Evolutionary conservation across 1,140 invertebrate species (phyloP), one percentile per base, ranked within the genome.

Genomic region (Cherax quadricarinatus): DNA sequence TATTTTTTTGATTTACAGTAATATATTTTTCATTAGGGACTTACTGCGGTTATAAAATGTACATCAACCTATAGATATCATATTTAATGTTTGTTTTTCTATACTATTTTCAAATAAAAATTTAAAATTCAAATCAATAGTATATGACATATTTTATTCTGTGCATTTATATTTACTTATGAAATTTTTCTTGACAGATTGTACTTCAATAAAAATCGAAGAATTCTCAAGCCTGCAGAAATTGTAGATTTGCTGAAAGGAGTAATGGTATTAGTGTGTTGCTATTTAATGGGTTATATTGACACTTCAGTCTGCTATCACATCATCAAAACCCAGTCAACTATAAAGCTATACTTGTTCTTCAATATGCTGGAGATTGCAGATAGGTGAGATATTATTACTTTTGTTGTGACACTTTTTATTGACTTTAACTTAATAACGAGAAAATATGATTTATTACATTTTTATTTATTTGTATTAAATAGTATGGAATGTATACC

Each of bases 281-380:
- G 97, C 95, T 96, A 97, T 87, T 95, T 98, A 60, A 97, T 99
- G 95, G 97, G 97, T 93, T 97, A 98, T 94, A 97, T 99, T 87
- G 99, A 99, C 95, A 99, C 98, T 16, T 99, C 99, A 93, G 98
- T 99, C 96, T 97, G 99, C 96, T 99, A 99, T 95, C 99, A 99
- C 95, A 96, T 99, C 93, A 99, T 99, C 51, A 98, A 99, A 95
- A 99, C 98, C 94, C 99, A 99, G 95, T 99, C 98, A 86, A 98
- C 99, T 82, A 99, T 99, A 94, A 99, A 99, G 95, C 95, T 99
- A 81, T 99, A 99, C 95, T 99, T 99, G 95, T 99, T 99, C 95
- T 99, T 99, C 95, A 99, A 99, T 95, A 99, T 99, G 98, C 95
- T 99, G 83, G 99, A 99, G 96, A 99, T 97, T 95, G 94, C 94